Conservation (phyloP, 2,113 vertebrate species). For the Euleptes europaea region DNA sequence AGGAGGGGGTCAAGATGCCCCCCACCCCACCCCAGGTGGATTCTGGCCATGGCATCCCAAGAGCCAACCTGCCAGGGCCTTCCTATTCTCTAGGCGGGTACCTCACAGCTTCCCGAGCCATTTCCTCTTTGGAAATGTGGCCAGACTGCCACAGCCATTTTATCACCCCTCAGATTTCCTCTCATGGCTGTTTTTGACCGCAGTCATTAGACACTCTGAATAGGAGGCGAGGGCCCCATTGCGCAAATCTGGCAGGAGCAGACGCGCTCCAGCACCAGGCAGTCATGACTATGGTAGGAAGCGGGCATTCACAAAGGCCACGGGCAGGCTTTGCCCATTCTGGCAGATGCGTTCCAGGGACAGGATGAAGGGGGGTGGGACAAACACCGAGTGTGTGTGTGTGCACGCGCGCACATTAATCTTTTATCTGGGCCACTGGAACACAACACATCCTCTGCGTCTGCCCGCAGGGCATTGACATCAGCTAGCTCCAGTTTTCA, state of each 20-base stretch:
- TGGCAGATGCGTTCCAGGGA: neutral
- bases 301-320: neutral
- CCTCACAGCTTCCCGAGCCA: neutral
- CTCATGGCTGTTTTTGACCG: neutral
- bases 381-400: neutral
- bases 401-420: neutral
- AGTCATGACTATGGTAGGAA: neutral
- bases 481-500: neutral
- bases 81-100: too few species aligned
- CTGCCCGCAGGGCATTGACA: neutral
- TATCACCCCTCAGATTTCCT: neutral
- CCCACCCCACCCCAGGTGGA: too few species aligned
- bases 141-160: too few species aligned
- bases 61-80: neutral
- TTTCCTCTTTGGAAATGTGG: too few species aligned
- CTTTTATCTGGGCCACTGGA: neutral
- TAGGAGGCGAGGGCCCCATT: neutral
- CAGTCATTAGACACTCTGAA: too few species aligned
- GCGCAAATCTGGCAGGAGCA: neutral
- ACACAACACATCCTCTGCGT: neutral
- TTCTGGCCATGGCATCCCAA: too few species aligned
- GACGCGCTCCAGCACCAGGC: too few species aligned
- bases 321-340: neutral
- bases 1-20: neutral
- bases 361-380: neutral